These are phyloP conservation scores for Phymanthus crucifer DNA, from an alignment of 92 coral and sea anemone species.

Conservation along the genomic window DNA sequence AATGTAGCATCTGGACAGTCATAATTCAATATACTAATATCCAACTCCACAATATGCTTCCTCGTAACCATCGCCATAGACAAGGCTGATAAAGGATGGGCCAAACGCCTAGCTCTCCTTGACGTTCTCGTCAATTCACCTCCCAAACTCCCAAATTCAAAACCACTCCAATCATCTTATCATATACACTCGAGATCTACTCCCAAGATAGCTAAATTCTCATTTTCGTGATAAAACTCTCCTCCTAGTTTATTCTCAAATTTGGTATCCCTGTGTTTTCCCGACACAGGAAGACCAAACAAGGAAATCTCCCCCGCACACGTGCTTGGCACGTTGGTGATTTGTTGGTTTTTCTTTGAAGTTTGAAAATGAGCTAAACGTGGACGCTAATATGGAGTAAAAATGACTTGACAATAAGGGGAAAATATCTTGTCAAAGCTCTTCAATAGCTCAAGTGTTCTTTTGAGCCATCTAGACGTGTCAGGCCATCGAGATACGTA, in stretches of 20 bases:
- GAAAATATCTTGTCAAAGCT: constrained; percentile 29
- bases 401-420: constrained; percentile 28
- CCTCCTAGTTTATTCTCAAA: background rate
- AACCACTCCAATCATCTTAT: background rate
- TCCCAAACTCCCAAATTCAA: background rate
- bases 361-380: constrained; percentile 26
- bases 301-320: constrained; percentile 2
- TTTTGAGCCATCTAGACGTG: background rate
- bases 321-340: constrained; percentile 43
- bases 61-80: background rate
- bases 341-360: constrained; percentile 29
- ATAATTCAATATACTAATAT: constrained; percentile 7
- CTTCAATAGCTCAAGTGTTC: constrained; percentile 15
- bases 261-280: constrained; percentile 25
- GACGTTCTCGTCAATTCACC: background rate
- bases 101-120: background rate
- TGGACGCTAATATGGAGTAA: constrained; percentile 20
- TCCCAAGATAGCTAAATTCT: background rate
- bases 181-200: background rate
- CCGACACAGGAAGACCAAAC: constrained; percentile 30
- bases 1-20: constrained; percentile 33
- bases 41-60: background rate
- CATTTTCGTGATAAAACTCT: background rate
- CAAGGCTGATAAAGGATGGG: background rate
- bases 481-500: background rate